phyloP scores from a whole-genome alignment of 1,140 invertebrate species.

The Triops cancriformis region DNA sequence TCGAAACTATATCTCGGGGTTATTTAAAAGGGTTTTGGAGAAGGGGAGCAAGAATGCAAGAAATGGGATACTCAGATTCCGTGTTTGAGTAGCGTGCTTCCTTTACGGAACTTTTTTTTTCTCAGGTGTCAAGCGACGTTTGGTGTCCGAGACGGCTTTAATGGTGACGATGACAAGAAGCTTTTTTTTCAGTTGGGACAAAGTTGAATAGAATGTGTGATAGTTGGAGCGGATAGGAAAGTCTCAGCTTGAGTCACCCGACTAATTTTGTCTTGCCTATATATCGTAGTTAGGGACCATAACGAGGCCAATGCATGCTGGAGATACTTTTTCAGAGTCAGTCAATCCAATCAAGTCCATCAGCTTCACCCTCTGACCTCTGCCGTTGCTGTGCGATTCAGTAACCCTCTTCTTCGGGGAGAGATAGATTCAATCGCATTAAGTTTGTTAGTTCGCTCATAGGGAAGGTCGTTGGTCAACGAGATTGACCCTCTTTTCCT shows the following conservation, averaged over 20 bases:
- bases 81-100: too few species aligned
- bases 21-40: too few species aligned
- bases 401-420: neutral
- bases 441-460: neutral
- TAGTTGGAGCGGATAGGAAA: neutral
- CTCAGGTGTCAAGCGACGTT: too few species aligned
- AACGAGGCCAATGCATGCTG: conserved; percentile 4
- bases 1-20: too few species aligned
- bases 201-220: neutral
- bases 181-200: neutral
- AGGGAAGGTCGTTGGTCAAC: conserved; percentile 2
- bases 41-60: too few species aligned
- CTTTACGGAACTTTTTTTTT: too few species aligned
- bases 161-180: too few species aligned
- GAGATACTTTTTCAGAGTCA: neutral
- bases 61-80: too few species aligned
- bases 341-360: neutral
- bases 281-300: neutral
- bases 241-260: neutral
- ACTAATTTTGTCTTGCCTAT: neutral
- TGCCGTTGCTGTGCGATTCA: neutral
- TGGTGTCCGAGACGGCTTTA: too few species aligned
- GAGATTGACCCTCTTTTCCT: neutral
- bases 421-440: neutral
- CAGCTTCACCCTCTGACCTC: neutral